These are phyloP conservation scores for Diachrysia chrysitis DNA, from an alignment of 2,888 invertebrate genomes.

Conservation along the genomic window DNA sequence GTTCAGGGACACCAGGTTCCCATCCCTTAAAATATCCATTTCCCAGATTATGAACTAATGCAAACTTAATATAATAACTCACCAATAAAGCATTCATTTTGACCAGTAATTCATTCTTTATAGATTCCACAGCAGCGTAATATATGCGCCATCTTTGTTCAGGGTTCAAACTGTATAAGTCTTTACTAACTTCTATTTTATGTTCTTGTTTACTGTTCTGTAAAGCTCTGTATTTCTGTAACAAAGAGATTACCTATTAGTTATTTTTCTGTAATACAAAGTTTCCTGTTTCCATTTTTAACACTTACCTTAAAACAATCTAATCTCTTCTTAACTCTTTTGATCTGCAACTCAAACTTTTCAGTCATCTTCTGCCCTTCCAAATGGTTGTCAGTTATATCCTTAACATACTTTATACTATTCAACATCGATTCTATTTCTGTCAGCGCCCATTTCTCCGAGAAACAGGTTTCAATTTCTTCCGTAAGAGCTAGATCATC, in stretches of 20 bases:
- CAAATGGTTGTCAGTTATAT: constrained; percentile 69
- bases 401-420: constrained; percentile 75
- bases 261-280: too few species aligned
- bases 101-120: constrained; percentile 69
- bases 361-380: constrained; percentile 71
- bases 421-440: constrained; percentile 79
- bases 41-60: too few species aligned
- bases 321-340: constrained; percentile 70
- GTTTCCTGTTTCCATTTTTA: background rate
- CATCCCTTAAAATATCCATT: too few species aligned
- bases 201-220: constrained; percentile 49
- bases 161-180: constrained; percentile 66
- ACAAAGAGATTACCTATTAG: constrained; percentile 22
- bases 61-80: constrained; percentile 48
- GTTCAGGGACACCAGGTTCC: too few species aligned
- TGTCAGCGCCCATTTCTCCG: constrained; percentile 75
- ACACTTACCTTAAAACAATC: constrained; percentile 77
- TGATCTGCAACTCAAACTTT: constrained; percentile 71
- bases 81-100: constrained; percentile 78
- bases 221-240: constrained; percentile 68
- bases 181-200: constrained; percentile 52
- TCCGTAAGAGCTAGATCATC: constrained; percentile 50
- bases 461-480: constrained; percentile 77
- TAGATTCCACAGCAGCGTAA: constrained; percentile 62
- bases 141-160: constrained; percentile 80